Evolutionary conservation across 2,113 vertebrate genomes (phyloP).

Genomic region (Petrocephalus microphthalmus): DNA sequence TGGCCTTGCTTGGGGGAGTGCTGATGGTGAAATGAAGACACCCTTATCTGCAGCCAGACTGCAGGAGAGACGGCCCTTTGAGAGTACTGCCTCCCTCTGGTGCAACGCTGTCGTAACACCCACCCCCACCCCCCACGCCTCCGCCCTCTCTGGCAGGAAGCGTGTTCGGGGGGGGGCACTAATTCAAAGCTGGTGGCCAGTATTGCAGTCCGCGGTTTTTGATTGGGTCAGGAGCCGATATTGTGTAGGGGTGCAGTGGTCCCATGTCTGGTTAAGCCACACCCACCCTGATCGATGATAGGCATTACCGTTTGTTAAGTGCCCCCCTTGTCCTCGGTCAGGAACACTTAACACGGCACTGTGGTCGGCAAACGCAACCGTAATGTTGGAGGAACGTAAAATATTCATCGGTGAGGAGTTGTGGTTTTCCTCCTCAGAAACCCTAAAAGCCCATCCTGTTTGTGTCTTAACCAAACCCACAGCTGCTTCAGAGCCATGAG

Average conservation of each 20-base stretch:
- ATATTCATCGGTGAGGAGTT: conserved; percentile 67
- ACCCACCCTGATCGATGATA: conserved; percentile 57
- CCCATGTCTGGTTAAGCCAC: conserved; percentile 51
- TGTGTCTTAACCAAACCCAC: conserved; percentile 64
- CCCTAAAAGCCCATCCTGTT: conserved; percentile 65
- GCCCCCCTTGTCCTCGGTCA: conserved; percentile 64
- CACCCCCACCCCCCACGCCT: background rate
- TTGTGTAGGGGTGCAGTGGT: conserved; percentile 47
- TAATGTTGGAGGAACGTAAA: conserved; percentile 68
- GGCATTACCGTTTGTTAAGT: conserved; percentile 75
- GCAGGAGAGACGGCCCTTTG: background rate
- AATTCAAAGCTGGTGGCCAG: background rate
- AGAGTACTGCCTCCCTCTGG: conserved; percentile 29
- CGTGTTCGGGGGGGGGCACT: background rate
- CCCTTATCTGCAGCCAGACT: background rate
- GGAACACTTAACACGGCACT: conserved; percentile 69
- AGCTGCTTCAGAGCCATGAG: conserved; percentile 21
- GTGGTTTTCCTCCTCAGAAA: conserved; percentile 65
- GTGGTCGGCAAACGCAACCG: conserved; percentile 66
- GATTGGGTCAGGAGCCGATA: conserved; percentile 55
- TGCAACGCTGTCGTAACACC: background rate
- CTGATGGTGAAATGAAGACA: background rate
- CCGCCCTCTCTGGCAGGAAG: conserved; percentile 5
- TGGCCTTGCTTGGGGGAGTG: background rate
- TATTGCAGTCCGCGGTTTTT: conserved; percentile 56